Conservation (phyloP, 53 echinoderm and acorn worm species). For the Henricia sp. region DNA sequence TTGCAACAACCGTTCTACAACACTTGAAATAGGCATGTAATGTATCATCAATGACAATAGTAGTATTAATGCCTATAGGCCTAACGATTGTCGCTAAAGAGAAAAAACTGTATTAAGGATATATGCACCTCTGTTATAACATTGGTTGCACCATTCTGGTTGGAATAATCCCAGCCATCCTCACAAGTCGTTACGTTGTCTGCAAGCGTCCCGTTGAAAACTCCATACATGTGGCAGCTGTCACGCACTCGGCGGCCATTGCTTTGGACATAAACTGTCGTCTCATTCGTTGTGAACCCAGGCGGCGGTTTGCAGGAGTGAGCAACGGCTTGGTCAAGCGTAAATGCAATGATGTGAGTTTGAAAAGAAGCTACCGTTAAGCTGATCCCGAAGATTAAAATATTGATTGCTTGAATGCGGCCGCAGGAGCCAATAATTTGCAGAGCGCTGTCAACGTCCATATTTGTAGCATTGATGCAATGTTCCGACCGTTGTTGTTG, state of each 20-base stretch:
- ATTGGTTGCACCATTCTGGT: background rate
- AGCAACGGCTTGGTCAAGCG: background rate
- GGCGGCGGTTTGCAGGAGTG: slow-evolving; percentile 17
- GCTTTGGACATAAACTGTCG: background rate
- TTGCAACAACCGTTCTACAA: too few species aligned
- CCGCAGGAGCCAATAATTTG: background rate
- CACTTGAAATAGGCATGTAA: too few species aligned
- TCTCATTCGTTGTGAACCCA: slow-evolving; percentile 18
- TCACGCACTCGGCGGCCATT: slow-evolving; percentile 12
- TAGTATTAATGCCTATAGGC: too few species aligned
- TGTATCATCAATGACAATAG: too few species aligned
- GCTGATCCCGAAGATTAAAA: background rate
- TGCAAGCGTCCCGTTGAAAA: slow-evolving; percentile 4
- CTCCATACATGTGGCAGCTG: slow-evolving; percentile 1
- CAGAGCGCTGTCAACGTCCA: background rate
- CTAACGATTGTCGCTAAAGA: too few species aligned
- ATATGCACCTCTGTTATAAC: background rate
- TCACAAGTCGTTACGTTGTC: slow-evolving; percentile 4
- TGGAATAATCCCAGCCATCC: slow-evolving; percentile 8
- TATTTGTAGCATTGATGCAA: too few species aligned
- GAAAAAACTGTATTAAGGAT: too few species aligned
- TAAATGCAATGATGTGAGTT: background rate
- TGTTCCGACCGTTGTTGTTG: too few species aligned
- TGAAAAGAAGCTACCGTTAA: background rate
- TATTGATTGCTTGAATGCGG: background rate